These are phyloP conservation scores for Spinibarbus caldwelli DNA, from an alignment of 2,797 vertebrate genomes.

Conservation along the genomic window DNA sequence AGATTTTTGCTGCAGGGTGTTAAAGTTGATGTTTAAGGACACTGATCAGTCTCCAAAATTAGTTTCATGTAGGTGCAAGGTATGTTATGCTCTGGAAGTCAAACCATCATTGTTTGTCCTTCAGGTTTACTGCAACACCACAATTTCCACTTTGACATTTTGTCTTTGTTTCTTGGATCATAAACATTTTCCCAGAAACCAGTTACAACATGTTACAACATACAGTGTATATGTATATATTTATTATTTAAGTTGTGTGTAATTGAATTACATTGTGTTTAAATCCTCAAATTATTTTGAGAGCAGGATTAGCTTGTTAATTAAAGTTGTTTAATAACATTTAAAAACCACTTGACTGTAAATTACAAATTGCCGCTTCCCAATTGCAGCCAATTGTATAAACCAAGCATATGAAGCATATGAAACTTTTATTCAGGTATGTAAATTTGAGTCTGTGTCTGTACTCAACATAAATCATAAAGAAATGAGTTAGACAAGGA, in stretches of 20 bases:
- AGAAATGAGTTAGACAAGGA: not conserved
- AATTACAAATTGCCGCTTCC: not conserved
- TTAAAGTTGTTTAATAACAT: not conserved
- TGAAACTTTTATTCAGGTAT: not conserved
- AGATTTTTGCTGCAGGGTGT: conserved; percentile 27
- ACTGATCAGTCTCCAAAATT: not conserved
- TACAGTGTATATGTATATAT: not conserved
- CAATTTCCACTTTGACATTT: not conserved
- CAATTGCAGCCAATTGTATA: not conserved
- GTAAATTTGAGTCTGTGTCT: not conserved
- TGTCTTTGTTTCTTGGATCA: not conserved
- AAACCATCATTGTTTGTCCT: not conserved
- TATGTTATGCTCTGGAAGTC: not conserved
- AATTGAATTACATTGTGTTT: not conserved
- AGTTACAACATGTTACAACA: not conserved
- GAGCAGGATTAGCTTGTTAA: not conserved
- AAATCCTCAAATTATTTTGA: not conserved
- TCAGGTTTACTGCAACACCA: not conserved
- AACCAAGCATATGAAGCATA: not conserved
- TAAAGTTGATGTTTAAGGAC: conserved; percentile 4
- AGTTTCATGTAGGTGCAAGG: not conserved
- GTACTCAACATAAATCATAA: not conserved
- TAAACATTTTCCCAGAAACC: not conserved
- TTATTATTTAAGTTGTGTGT: not conserved
- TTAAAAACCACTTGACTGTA: not conserved